Evolutionary conservation across 1,140 invertebrate genomes (phyloP).

Genomic region (Ephestia elutella): DNA sequence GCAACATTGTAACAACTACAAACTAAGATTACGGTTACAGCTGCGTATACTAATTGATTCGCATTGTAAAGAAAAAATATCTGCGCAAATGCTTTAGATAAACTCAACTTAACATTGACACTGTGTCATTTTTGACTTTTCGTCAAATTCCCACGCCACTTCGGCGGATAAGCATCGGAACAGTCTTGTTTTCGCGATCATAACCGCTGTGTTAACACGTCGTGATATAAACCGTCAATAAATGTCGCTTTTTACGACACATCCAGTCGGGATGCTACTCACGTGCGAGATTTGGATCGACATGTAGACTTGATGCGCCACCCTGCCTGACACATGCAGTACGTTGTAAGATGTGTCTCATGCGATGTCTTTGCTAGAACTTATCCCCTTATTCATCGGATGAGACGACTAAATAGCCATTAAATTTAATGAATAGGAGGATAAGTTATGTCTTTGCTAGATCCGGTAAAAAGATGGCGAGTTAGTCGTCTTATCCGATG

Average conservation of each 20-base stretch:
- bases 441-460: too few species aligned
- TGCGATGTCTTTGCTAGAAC: neutral
- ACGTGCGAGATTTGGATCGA: constrained; percentile 66
- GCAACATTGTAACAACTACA: too few species aligned
- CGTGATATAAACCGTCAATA: constrained; percentile 70
- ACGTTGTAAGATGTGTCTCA: neutral
- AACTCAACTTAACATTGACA: constrained; percentile 14
- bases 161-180: constrained; percentile 42
- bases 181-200: constrained; percentile 61
- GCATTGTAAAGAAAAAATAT: too few species aligned
- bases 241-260: constrained; percentile 71
- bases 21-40: too few species aligned
- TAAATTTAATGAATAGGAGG: too few species aligned
- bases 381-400: neutral
- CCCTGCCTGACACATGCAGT: constrained; percentile 18
- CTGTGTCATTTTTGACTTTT: constrained; percentile 15
- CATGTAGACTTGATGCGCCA: constrained; percentile 52
- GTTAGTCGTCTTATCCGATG: too few species aligned
- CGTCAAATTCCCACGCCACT: constrained; percentile 45
- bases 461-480: too few species aligned
- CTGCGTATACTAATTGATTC: too few species aligned
- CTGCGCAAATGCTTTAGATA: neutral
- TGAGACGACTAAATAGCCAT: too few species aligned
- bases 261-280: constrained; percentile 53
- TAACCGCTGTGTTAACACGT: constrained; percentile 52